Evolutionary conservation across 2,797 vertebrate genomes (phyloP).

Genomic region (Geotrypetes seraphini): DNA sequence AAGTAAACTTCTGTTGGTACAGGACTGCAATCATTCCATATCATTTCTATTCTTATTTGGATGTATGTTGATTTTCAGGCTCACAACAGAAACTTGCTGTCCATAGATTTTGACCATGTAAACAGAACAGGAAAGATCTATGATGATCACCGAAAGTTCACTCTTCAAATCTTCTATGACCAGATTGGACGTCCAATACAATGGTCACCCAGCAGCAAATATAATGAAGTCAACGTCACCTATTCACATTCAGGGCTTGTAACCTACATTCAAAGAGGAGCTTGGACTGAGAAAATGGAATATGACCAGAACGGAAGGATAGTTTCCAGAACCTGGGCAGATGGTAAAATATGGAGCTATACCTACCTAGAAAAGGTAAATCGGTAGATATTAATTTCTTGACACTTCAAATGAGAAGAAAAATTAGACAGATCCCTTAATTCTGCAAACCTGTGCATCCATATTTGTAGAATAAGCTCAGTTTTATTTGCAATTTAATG

Average conservation of each 20-base stretch:
- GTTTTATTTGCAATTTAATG: too few relatives aligned
- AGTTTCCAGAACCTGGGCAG: conserved; percentile 86
- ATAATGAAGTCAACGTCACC: conserved; percentile 90
- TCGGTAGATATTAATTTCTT: background rate
- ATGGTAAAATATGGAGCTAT: conserved; percentile 98
- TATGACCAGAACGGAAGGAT: conserved; percentile 85
- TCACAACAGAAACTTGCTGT: conserved; percentile 93
- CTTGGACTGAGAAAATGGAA: conserved; percentile 90
- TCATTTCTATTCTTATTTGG: background rate
- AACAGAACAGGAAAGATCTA: conserved; percentile 93
- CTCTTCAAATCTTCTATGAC: conserved; percentile 91
- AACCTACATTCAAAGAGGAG: conserved; percentile 85
- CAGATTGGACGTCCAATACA: conserved; percentile 75
- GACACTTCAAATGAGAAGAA: too few relatives aligned
- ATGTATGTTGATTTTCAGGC: conserved; percentile 56
- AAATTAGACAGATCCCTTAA: too few relatives aligned
- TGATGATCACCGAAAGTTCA: conserved; percentile 96
- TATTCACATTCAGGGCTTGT: conserved; percentile 79
- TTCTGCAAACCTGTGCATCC: too few relatives aligned
- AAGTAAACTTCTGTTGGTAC: too few relatives aligned
- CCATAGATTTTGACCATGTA: conserved; percentile 90
- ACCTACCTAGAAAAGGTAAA: conserved; percentile 90
- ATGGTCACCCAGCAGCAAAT: conserved; percentile 92
- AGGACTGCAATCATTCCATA: too few relatives aligned
- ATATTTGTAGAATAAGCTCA: too few relatives aligned